Base-by-base conservation (phyloP, 2,797 vertebrate genomes). In the Champsocephalus esox region DNA sequence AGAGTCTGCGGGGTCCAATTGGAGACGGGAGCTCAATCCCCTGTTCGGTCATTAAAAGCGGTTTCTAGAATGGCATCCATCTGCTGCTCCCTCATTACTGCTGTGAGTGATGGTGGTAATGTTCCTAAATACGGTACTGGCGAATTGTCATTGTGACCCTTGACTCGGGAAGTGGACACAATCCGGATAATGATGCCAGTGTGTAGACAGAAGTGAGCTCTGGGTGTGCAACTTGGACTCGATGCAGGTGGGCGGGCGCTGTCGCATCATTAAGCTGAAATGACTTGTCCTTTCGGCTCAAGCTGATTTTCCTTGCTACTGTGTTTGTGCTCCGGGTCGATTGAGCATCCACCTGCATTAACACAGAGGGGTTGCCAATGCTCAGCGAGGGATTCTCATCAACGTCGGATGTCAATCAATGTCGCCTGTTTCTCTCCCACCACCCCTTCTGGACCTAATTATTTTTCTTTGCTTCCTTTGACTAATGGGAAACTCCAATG, bases 21-120 rank as follows among this genome's bases (percentile, higher is more conserved):
- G 86, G 84, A 88, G 77, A 86, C 67, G 17, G 82, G 63, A 88
- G 90, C 84, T 82, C 82, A 88, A 80, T 92, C 92, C 91, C 93
- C 90, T 87, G 88, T 91, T 84, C 72, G 89, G 91, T 93, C 92
- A 93, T 94, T 94, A 94, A 93, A 93, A 92, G 80, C 65, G 67
- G 84, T 86, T 93, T 89, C 88, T 85, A 87, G 86, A 92, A 90
- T 89, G 88, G 91, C 89, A 89, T 93, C 93, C 92, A 92, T 94
- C 93, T 93, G 93, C 92, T 90, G 89, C 89, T 87, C 81, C 79
- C 93, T 93, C 93, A 93, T 93, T 93, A 92, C 89, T 70, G 87
- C 87, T 24, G 90, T 93, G 92, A 93, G 88, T 87, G 88, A 94
- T 92, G 90, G 91, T 17, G 83, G 82, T 94, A 91, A 93, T 91